Evolutionary conservation across 2,888 invertebrate genomes (phyloP).

Genomic region (Zygogramma bicolorata): DNA sequence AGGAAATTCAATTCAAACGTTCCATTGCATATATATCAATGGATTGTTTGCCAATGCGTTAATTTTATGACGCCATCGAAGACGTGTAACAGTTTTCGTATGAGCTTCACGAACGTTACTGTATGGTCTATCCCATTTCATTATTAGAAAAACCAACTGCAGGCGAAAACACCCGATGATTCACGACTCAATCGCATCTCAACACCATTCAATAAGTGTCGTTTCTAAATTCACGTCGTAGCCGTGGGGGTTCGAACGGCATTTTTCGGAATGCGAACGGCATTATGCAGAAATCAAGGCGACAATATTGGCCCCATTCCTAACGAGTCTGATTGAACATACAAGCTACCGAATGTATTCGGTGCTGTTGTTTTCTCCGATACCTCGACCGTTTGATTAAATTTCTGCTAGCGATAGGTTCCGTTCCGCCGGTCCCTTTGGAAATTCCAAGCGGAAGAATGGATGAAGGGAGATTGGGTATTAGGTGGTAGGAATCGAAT

Average conservation of each 20-base stretch:
- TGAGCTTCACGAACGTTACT: too few relatives aligned
- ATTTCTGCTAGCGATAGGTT: conserved; percentile 63
- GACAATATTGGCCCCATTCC: conserved; percentile 56
- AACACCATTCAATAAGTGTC: conserved; percentile 40
- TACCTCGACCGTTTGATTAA: conserved; percentile 65
- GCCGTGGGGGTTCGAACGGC: conserved; percentile 36
- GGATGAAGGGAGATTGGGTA: conserved; percentile 7
- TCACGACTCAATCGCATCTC: conserved; percentile 17
- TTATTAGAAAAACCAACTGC: neutral
- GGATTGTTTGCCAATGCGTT: too few relatives aligned
- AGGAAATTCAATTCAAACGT: too few relatives aligned
- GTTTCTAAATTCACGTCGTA: conserved; percentile 40
- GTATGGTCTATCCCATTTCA: too few relatives aligned
- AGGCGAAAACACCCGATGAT: neutral
- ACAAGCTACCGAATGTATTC: conserved; percentile 56
- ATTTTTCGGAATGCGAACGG: conserved; percentile 45
- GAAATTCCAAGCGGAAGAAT: conserved; percentile 12
- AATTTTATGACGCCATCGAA: too few relatives aligned
- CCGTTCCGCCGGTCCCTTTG: conserved; percentile 7
- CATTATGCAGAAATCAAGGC: conserved; percentile 56
- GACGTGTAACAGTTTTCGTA: too few relatives aligned
- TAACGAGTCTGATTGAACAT: conserved; percentile 61
- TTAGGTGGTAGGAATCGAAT: neutral
- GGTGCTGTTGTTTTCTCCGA: conserved; percentile 56
- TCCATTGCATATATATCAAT: too few relatives aligned